phyloP scores from a whole-genome alignment of 2,888 invertebrate species.

The Acanthosepion lycidas region DNA sequence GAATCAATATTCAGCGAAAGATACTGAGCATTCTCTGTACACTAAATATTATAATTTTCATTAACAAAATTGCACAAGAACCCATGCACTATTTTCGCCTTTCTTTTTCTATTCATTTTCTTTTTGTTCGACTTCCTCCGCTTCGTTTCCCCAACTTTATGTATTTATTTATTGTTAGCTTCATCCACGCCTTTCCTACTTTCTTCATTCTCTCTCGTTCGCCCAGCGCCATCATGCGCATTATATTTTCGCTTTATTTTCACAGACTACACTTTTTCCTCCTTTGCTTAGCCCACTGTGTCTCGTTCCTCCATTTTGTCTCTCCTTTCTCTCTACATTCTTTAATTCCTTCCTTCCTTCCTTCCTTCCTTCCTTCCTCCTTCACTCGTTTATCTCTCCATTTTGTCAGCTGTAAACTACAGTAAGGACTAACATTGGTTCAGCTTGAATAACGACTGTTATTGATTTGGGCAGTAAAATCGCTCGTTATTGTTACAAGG shows the following conservation, averaged over 20 bases:
- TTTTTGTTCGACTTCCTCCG: background rate
- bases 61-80: slow-evolving; percentile 11
- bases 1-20: background rate
- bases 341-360: background rate
- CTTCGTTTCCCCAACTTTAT: background rate
- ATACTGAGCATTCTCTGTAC: slow-evolving; percentile 13
- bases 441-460: slow-evolving; percentile 9
- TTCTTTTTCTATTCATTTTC: background rate
- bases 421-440: slow-evolving; percentile 6
- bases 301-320: background rate
- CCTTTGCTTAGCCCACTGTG: background rate
- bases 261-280: background rate
- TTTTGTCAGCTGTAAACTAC: slow-evolving; percentile 33
- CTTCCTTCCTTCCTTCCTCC: background rate
- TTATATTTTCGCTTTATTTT: background rate
- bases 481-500: background rate
- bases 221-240: background rate
- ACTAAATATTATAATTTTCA: slow-evolving; percentile 33
- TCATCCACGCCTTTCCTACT: too few relatives aligned
- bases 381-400: background rate
- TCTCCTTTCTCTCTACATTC: background rate
- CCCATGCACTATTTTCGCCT: background rate
- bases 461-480: background rate
- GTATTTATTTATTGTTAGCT: background rate
- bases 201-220: background rate